Evolutionary conservation across 2,113 vertebrate genomes (phyloP).

Genomic region (Cebus imitator): DNA sequence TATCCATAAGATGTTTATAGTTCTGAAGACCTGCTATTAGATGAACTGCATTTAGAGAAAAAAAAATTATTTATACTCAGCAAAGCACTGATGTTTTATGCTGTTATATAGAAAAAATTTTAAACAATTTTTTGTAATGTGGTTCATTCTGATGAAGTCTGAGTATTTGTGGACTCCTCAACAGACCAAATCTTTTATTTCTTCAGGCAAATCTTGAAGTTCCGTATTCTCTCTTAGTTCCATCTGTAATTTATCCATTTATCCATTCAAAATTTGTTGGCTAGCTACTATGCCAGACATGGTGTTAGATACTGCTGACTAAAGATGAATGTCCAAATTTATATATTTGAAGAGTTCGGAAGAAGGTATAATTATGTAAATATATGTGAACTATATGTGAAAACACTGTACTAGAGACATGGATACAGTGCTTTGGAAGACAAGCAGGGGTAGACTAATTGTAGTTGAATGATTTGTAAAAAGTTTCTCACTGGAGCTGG

Average conservation of each 20-base stretch:
- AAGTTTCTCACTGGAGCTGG: background rate
- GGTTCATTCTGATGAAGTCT: background rate
- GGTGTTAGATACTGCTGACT: background rate
- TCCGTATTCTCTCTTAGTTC: background rate
- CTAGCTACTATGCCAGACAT: background rate
- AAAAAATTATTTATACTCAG: slow-evolving; percentile 4
- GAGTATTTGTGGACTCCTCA: background rate
- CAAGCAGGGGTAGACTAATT: background rate
- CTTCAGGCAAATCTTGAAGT: background rate
- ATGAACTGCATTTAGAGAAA: background rate
- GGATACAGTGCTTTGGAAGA: background rate
- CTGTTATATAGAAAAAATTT: background rate
- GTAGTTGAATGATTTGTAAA: background rate
- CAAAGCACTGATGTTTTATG: slow-evolving; percentile 12
- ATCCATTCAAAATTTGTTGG: background rate
- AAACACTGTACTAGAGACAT: background rate
- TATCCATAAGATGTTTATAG: background rate
- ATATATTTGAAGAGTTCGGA: background rate
- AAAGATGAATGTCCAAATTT: background rate
- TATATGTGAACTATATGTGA: background rate
- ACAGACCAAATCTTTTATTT: background rate
- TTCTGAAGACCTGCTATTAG: background rate
- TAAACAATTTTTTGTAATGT: background rate
- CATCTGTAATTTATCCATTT: background rate
- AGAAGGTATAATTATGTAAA: background rate